phyloP scores from a whole-genome alignment of 2,113 vertebrate species.

The Ceratotherium simum region DNA sequence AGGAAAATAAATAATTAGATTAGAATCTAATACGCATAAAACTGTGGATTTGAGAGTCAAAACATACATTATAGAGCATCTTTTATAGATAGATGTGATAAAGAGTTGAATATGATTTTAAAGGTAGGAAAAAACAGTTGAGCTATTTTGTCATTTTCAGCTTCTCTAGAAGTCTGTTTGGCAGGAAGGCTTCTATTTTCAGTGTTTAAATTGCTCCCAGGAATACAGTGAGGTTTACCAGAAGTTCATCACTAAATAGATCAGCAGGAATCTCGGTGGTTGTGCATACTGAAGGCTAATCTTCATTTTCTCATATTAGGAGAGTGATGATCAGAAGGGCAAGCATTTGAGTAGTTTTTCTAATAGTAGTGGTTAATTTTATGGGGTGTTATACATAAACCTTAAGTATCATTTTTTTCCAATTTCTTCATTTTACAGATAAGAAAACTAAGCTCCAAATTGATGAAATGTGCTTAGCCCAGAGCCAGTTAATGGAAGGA shows the following conservation, averaged over 20 bases:
- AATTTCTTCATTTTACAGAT: neutral
- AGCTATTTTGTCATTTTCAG: neutral
- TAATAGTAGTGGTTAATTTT: neutral
- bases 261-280: neutral
- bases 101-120: conserved; percentile 9
- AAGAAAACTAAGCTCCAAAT: neutral
- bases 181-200: conserved; percentile 1
- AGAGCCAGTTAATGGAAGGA: neutral
- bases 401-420: neutral
- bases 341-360: neutral
- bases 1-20: neutral
- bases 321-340: neutral
- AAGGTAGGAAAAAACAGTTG: neutral
- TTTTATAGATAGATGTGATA: neutral
- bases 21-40: neutral
- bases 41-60: neutral
- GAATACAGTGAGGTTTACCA: neutral
- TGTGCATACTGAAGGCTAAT: neutral
- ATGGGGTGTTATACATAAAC: neutral
- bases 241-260: neutral
- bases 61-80: neutral
- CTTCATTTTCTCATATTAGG: neutral
- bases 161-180: neutral
- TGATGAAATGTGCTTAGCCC: neutral
- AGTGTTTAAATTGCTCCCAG: neutral